These are phyloP conservation scores for Drosophila simulans DNA, from an alignment of 1,140 invertebrate genomes.

Conservation along the genomic window DNA sequence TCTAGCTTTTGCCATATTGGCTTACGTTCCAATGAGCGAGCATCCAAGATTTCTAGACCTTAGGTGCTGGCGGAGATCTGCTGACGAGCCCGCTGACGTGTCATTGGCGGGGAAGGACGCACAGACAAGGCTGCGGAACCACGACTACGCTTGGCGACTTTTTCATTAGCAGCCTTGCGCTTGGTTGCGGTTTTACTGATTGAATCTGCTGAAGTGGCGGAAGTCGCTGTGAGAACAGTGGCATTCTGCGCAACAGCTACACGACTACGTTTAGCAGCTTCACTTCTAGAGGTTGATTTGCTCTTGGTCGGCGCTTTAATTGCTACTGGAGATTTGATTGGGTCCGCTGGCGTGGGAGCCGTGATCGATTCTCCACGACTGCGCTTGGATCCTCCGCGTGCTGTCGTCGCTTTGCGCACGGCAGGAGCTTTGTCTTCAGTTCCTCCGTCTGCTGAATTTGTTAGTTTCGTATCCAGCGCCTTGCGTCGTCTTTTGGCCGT, in stretches of 20 bases:
- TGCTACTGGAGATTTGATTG: constrained; percentile 39
- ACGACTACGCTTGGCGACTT: constrained; percentile 16
- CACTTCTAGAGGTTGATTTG: constrained; percentile 13
- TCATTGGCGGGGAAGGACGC: constrained; percentile 68
- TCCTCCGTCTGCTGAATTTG: constrained; percentile 5
- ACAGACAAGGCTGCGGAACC: constrained; percentile 38
- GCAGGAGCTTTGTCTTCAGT: not conserved
- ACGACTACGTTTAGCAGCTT: constrained; percentile 44
- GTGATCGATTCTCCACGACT: constrained; percentile 4
- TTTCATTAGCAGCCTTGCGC: constrained; percentile 30
- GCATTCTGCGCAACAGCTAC: not conserved
- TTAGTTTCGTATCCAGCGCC: constrained; percentile 7
- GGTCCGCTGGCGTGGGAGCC: constrained; percentile 21
- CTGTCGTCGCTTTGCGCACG: constrained; percentile 16
- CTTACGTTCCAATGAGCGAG: constrained; percentile 28
- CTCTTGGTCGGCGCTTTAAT: constrained; percentile 17
- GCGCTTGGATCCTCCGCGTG: constrained; percentile 9
- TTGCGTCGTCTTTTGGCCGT: constrained; percentile 56
- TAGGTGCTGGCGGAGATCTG: constrained; percentile 70
- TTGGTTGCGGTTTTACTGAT: constrained; percentile 12
- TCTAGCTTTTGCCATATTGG: constrained; percentile 34
- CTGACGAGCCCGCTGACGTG: constrained; percentile 67
- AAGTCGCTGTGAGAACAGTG: constrained; percentile 4
- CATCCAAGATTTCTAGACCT: constrained; percentile 10
- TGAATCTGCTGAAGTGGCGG: constrained; percentile 8